phyloP scores from a whole-genome alignment of 2,888 invertebrate species.

The Rhagium mordax region DNA sequence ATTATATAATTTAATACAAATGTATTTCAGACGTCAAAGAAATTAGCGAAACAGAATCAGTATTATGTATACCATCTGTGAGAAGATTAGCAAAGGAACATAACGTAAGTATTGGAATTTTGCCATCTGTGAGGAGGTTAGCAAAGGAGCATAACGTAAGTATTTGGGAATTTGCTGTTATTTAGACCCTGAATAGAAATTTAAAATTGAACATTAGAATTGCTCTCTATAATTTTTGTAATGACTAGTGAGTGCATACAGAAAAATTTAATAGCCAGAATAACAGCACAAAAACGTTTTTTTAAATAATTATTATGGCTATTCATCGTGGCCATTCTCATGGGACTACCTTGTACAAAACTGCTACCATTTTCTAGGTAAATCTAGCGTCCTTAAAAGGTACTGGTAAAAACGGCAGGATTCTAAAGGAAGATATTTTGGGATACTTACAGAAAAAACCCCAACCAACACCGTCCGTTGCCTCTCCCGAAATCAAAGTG shows the following conservation, averaged over 20 bases:
- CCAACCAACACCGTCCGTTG: conserved; percentile 14
- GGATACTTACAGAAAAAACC: conserved; percentile 72
- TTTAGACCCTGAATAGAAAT: neutral
- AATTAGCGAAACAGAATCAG: neutral
- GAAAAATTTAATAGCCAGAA: too few relatives aligned
- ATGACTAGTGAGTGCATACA: too few relatives aligned
- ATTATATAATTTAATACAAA: too few relatives aligned
- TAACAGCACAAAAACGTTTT: too few relatives aligned
- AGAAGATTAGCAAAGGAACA: conserved; percentile 93
- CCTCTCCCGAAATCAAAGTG: conserved; percentile 69
- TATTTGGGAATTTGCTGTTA: neutral
- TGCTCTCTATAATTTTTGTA: too few relatives aligned
- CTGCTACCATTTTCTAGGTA: conserved; percentile 70
- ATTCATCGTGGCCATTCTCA: too few relatives aligned
- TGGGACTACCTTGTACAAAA: too few relatives aligned
- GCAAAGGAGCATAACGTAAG: too few relatives aligned
- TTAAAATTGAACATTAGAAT: too few relatives aligned
- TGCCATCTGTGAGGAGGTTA: too few relatives aligned
- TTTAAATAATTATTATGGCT: too few relatives aligned
- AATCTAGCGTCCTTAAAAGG: conserved; percentile 80
- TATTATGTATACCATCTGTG: conserved; percentile 89
- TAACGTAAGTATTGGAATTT: conserved; percentile 73
- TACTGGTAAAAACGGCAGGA: conserved; percentile 90
- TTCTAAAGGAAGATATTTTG: conserved; percentile 96
- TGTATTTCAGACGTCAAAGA: neutral